These are phyloP conservation scores for Columba guinea DNA, from an alignment of 2,797 vertebrate species.

Conservation along the genomic window DNA sequence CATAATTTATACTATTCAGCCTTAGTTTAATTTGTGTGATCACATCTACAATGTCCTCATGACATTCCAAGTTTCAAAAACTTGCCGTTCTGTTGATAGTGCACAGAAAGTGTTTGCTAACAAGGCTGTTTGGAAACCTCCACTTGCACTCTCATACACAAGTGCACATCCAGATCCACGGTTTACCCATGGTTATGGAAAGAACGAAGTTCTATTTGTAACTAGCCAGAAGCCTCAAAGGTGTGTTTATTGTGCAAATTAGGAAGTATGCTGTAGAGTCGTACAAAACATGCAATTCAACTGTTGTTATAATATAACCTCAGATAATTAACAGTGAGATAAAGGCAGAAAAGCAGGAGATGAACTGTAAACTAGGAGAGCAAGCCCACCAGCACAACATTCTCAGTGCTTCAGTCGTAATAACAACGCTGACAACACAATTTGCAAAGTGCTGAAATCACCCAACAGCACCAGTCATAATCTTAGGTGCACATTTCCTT, in stretches of 20 bases:
- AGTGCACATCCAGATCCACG: background rate
- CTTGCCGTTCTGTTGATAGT: background rate
- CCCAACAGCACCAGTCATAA: conserved; percentile 29
- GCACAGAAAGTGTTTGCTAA: background rate
- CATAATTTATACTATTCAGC: background rate
- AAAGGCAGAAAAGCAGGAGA: conserved; percentile 31
- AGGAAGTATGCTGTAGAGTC: background rate
- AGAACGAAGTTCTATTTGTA: background rate
- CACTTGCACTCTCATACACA: background rate
- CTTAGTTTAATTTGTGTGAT: background rate
- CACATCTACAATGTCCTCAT: background rate
- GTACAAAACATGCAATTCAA: background rate
- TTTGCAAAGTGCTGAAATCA: conserved; percentile 33
- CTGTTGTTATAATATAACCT: background rate
- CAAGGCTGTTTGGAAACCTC: background rate
- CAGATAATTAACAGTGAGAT: background rate
- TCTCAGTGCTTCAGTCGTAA: background rate
- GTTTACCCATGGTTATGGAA: background rate
- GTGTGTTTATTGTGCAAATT: background rate
- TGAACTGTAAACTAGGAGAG: background rate
- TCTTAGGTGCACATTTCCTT: conserved; percentile 30
- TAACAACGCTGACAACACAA: conserved; percentile 23
- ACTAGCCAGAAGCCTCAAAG: background rate
- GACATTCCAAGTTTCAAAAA: background rate
- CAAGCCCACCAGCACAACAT: background rate